phyloP scores from a whole-genome alignment of 1,140 invertebrate species.

The Drosophila tropicalis region DNA sequence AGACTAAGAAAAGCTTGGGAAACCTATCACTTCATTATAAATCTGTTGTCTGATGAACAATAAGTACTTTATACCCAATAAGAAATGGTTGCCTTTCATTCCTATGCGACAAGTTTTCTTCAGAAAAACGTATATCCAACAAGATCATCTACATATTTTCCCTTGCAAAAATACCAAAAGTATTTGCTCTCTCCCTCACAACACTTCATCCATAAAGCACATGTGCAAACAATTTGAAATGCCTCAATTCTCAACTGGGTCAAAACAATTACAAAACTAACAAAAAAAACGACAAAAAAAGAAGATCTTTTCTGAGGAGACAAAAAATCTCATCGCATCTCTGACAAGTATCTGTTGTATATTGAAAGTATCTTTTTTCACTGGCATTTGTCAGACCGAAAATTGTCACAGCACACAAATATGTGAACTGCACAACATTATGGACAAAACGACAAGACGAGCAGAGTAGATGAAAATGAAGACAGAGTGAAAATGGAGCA shows the following conservation, averaged over 20 bases:
- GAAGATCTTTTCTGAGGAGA: not conserved
- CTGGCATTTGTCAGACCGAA: conserved; percentile 45
- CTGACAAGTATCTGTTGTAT: conserved; percentile 66
- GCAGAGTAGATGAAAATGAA: conserved; percentile 37
- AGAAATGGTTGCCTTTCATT: no score
- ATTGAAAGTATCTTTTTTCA: conserved; percentile 21
- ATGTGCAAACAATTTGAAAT: conserved; percentile 52
- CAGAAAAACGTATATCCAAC: not conserved
- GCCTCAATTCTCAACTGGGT: conserved; percentile 57
- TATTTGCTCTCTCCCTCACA: not conserved
- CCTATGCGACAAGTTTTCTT: not conserved
- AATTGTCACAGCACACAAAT: conserved; percentile 42
- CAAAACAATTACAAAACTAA: conserved; percentile 72
- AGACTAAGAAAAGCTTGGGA: no score
- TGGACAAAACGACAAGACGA: conserved; percentile 43
- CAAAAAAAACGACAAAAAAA: conserved; percentile 36
- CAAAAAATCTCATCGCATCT: conserved; percentile 6
- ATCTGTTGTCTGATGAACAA: no score
- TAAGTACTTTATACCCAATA: no score
- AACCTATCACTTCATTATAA: no score
- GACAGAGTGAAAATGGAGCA: conserved; percentile 74
- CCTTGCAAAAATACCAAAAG: not conserved
- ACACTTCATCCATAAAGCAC: not conserved
- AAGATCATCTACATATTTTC: not conserved
- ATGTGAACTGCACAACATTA: conserved; percentile 46